Percentiles rank a stretch among this genome's conserved stretches.
These are phyloP conservation scores for Alosa sapidissima DNA, from an alignment of 2,797 vertebrate genomes.

Conservation along the genomic window DNA sequence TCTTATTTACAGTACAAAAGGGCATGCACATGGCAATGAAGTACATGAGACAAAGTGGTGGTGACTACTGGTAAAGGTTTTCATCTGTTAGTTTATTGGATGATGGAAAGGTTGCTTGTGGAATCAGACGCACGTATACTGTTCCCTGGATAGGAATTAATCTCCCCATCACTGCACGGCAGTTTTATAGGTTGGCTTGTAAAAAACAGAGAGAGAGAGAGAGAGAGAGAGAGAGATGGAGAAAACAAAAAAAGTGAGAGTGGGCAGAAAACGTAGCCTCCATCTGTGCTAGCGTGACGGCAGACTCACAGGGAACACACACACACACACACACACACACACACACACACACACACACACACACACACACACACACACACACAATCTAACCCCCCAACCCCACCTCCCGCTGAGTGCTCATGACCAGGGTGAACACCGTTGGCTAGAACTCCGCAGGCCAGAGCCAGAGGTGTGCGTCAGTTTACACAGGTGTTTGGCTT, in stretches of 20 bases:
- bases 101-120: background rate
- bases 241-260: background rate
- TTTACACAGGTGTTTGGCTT: slow-evolving; percentile 2
- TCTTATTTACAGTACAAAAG: background rate
- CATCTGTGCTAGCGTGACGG: slow-evolving; percentile 12
- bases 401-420: background rate
- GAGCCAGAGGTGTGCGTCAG: background rate
- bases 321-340: slow-evolving; percentile 8
- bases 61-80: background rate
- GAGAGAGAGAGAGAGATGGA: background rate
- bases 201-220: background rate
- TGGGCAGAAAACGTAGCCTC: background rate
- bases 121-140: background rate
- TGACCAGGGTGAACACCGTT: background rate
- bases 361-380: background rate
- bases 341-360: background rate
- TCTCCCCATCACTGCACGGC: background rate
- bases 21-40: background rate
- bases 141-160: background rate
- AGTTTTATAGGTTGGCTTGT: slow-evolving; percentile 4
- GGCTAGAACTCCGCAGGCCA: background rate
- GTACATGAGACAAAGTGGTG: background rate
- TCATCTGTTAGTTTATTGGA: slow-evolving; percentile 16
- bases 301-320: background rate
- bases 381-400: too few relatives aligned